Base-by-base conservation (phyloP, 1,140 invertebrate species). In the Ceratina australensis region DNA sequence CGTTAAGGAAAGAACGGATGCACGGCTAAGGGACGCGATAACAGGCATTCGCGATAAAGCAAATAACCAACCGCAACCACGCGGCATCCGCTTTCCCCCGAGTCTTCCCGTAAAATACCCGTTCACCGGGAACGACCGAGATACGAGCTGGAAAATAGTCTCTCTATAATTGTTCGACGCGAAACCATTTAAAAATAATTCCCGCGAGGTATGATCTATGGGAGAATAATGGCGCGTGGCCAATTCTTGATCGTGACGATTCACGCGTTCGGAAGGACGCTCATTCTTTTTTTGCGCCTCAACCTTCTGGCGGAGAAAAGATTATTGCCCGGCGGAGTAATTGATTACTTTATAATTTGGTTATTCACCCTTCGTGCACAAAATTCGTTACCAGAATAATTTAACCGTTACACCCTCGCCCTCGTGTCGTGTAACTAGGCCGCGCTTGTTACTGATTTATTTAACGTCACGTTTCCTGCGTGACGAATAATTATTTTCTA, bases 11-110 rank as follows among this genome's bases (percentile, higher is more conserved):
- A 42, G 42, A 54, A 33, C 60, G 49, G 71, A 73, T 28, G 49
- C 47, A 33, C 22, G 33, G 2, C 16, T 2, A 54, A 5, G 33
- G 5, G 52, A 42, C 49, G 61, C 52, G 74, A 72, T 82, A 81
- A 73, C 63, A 56, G 57, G 28, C 61, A 42, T 67, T 81, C 42
- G 72, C 73, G 79, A 81, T 72, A 60, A 66, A 22, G 67, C 52
- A 76, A 82, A 72, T 78, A 78, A 52, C 60, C 28, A n/a, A 54
- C 59, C 13, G 33, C 0, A 10, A 42, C 33, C 42, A n/a, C 7
- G 61, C n/a, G 33, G 22, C 18, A 20, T 74, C 52, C 61, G 61
- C 1, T 22, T 49, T 10, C 20, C 52, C 24, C 59, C 33, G 22
- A 28, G 42, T 24, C 42, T 22, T 59, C 16, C 18, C 56, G 22